Evolutionary conservation across 92 coral and sea anemone species (phyloP).

Genomic region (Porites divaricata): DNA sequence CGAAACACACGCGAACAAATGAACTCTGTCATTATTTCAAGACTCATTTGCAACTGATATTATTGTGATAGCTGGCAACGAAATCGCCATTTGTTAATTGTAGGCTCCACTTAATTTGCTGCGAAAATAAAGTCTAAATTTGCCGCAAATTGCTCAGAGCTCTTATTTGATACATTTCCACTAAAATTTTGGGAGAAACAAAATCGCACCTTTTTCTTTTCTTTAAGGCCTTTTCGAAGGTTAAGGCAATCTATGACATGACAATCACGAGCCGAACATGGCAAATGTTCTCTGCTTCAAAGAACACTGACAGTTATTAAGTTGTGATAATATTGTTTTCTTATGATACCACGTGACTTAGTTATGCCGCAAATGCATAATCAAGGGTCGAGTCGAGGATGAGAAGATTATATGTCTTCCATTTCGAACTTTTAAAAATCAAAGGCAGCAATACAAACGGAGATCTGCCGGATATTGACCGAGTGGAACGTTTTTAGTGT

Average conservation of each 20-base stretch:
- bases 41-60: slow-evolving; percentile 1
- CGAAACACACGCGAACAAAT: slow-evolving; percentile 10
- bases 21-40: neutral
- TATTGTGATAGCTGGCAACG: neutral
- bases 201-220: neutral
- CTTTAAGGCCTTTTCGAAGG: neutral
- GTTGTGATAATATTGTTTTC: slow-evolving; percentile 3
- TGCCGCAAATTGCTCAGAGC: neutral
- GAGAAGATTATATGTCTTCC: too few species aligned
- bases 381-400: slow-evolving; percentile 1
- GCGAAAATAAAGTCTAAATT: neutral
- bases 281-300: neutral
- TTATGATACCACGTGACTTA: slow-evolving; percentile 14
- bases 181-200: neutral
- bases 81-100: too few species aligned
- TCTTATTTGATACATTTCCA: neutral
- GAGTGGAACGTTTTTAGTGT: neutral
- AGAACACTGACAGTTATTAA: neutral
- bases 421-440: neutral
- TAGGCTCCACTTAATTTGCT: neutral
- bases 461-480: neutral
- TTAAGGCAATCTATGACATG: neutral
- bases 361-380: too few species aligned
- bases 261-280: slow-evolving; percentile 21
- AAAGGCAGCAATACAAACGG: neutral